phyloP scores from a whole-genome alignment of 2,888 invertebrate genomes.

The Platynereis dumerilii region DNA sequence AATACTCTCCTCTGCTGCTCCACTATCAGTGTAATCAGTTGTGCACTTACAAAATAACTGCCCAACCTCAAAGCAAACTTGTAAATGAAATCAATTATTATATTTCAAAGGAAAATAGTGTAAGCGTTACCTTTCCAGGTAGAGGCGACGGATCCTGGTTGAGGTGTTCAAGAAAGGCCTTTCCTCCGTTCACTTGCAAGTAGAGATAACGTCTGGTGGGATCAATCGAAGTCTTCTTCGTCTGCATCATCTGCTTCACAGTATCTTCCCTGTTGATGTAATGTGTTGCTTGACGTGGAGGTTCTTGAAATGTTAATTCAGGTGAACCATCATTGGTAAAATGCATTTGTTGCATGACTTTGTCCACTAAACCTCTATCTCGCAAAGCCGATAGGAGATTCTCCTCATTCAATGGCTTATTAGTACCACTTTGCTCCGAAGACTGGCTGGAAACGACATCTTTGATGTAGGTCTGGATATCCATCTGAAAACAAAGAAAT shows the following conservation, averaged over 20 bases:
- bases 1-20: too few species aligned
- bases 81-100: too few species aligned
- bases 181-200: slow-evolving; percentile 56
- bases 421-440: slow-evolving; percentile 47
- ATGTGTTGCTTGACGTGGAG: slow-evolving; percentile 46
- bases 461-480: slow-evolving; percentile 51
- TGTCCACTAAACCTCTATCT: slow-evolving; percentile 55
- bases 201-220: slow-evolving; percentile 58
- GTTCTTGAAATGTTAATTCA: not conserved
- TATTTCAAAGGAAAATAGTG: too few species aligned
- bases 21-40: too few species aligned
- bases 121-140: slow-evolving; percentile 43
- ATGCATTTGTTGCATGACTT: slow-evolving; percentile 53
- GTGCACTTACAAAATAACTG: too few species aligned
- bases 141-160: slow-evolving; percentile 47
- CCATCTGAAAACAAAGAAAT: slow-evolving; percentile 37
- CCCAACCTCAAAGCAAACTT: too few species aligned
- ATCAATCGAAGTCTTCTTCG: slow-evolving; percentile 51
- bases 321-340: slow-evolving; percentile 38
- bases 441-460: slow-evolving; percentile 48
- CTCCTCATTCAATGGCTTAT: slow-evolving; percentile 51
- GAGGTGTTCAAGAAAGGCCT: slow-evolving; percentile 61
- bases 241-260: not conserved
- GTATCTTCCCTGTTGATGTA: slow-evolving; percentile 41
- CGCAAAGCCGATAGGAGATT: slow-evolving; percentile 62